Conservation (phyloP, 2,113 vertebrate species). For the Gallinago paraguaiae region DNA sequence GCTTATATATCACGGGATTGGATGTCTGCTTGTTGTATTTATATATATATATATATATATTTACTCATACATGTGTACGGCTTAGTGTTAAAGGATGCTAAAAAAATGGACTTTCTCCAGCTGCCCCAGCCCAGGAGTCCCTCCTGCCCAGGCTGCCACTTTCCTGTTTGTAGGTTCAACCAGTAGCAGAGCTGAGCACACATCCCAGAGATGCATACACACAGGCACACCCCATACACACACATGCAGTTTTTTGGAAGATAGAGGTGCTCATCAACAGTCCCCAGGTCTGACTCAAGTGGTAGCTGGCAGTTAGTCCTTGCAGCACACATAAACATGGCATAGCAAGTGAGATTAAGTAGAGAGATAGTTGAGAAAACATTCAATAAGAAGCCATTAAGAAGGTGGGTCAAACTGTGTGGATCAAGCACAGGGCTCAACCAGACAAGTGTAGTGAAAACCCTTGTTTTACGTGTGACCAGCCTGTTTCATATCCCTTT, state of each 20-base stretch:
- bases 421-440: background rate
- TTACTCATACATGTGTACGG: too few species aligned
- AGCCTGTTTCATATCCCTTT: background rate
- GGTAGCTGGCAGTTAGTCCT: background rate
- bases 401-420: background rate
- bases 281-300: background rate
- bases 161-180: background rate
- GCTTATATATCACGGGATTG: background rate
- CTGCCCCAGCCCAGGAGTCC: background rate
- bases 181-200: background rate
- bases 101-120: background rate
- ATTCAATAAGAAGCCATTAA: background rate
- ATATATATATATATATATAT: background rate
- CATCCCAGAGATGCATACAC: background rate
- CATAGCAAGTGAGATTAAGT: background rate
- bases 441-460: background rate
- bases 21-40: background rate
- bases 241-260: background rate
- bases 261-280: background rate
- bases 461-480: rapidly evolving
- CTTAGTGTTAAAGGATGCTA: background rate
- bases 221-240: background rate
- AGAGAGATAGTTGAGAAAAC: background rate
- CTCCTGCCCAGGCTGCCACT: background rate
- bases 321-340: rapidly evolving